Percentiles rank a stretch among this genome's conserved stretches.
phyloP scores from a whole-genome alignment of 2,888 invertebrate genomes.

The Scaptomyza tumidula region DNA sequence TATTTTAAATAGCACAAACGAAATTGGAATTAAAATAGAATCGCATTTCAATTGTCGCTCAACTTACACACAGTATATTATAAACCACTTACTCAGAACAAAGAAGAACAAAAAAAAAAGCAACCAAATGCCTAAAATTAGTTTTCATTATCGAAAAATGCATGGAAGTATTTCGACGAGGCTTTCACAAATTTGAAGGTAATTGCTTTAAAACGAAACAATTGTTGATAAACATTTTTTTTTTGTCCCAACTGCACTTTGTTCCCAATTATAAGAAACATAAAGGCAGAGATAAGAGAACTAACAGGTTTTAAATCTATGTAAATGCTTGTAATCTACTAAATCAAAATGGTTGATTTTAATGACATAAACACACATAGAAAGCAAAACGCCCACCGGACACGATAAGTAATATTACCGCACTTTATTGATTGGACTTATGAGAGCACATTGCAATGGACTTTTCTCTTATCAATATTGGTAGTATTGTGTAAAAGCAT shows the following conservation, averaged over 20 bases:
- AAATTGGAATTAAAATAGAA: conserved; percentile 20
- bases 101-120: conserved; percentile 17
- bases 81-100: conserved; percentile 9
- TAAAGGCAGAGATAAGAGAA: conserved; percentile 1
- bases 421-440: conserved; percentile 39
- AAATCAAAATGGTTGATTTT: conserved; percentile 3
- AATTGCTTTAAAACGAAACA: conserved; percentile 4
- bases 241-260: conserved; percentile 24
- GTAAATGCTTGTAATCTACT: conserved; percentile 2
- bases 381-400: conserved; percentile 28
- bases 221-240: conserved; percentile 13
- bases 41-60: conserved; percentile 50
- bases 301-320: background rate
- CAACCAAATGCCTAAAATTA: conserved; percentile 25
- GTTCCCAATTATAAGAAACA: conserved; percentile 8
- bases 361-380: background rate
- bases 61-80: conserved; percentile 33
- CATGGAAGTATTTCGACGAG: conserved; percentile 20
- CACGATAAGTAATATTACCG: conserved; percentile 30
- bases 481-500: conserved; percentile 35
- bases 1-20: conserved; percentile 24
- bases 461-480: conserved; percentile 37
- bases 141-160: conserved; percentile 53
- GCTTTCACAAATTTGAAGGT: conserved; percentile 8
- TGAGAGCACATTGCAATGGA: conserved; percentile 7